Percentiles rank a stretch among this genome's conserved stretches.
Evolutionary conservation across 2,888 invertebrate genomes (phyloP).

Genomic region (Quadriops clusia): DNA sequence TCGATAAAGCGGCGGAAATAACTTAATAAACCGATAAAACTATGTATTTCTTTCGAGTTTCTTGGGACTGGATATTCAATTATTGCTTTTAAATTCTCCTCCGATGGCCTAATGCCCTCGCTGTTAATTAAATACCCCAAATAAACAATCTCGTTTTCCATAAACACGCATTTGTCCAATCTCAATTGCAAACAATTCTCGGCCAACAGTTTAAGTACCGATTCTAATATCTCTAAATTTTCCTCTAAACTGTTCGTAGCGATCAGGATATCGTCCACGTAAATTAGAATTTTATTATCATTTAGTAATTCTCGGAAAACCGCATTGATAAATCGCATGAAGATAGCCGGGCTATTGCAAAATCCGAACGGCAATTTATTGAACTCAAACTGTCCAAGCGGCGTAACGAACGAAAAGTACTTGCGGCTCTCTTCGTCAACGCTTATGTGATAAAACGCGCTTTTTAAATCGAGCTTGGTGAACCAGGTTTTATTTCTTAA

Average conservation of each 20-base stretch:
- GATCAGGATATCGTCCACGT: conserved; percentile 9
- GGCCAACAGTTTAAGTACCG: conserved; percentile 4
- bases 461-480: conserved; percentile 7
- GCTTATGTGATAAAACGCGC: conserved; percentile 10
- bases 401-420: conserved; percentile 11
- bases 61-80: conserved; percentile 5
- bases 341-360: conserved; percentile 7
- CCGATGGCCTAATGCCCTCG: conserved; percentile 2
- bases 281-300: conserved; percentile 6
- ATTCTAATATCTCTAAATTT: conserved; percentile 6
- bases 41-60: conserved; percentile 8
- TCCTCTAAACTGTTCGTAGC: conserved; percentile 9
- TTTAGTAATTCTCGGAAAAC: conserved; percentile 8
- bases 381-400: conserved; percentile 10
- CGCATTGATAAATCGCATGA: conserved; percentile 5
- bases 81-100: conserved; percentile 4
- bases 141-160: conserved; percentile 5
- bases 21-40: conserved; percentile 5
- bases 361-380: conserved; percentile 8
- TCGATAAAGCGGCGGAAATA: conserved; percentile 6
- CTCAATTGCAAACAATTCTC: conserved; percentile 6
- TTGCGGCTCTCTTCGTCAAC: conserved; percentile 8
- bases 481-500: conserved; percentile 6
- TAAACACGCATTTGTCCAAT: conserved; percentile 8
- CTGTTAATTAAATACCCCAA: conserved; percentile 6